Evolutionary conservation across 2,888 invertebrate species (phyloP), one percentile per base, ranked within the genome.

Genomic region (Apamea sordens): DNA sequence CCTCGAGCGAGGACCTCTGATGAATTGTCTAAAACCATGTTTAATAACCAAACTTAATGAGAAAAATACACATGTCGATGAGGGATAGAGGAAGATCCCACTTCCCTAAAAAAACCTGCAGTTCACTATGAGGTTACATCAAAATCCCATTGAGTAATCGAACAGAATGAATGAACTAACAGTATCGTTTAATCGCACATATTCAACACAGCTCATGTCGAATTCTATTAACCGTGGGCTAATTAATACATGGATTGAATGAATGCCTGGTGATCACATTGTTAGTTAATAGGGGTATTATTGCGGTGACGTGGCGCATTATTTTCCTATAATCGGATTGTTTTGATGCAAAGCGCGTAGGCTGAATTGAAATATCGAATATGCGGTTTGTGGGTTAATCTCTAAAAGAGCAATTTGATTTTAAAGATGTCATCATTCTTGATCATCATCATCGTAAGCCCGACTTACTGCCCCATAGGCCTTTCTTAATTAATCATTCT

Each of bases 241-340:
- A 87, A 88, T 87, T 88, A 84, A 86, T 79, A 59, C 79, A 71
- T 32, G 73, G 71, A 76, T 79, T 79, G 73, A 81, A 87, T 77
- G 77, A 84, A 84, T 84, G 71, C 75, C 67, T 79, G 73, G 76
- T 83, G 84, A 86, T 81, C 76, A 68, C 73, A 86, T 88, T 89
- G 84, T 82, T 84, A 76, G 79, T 75, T 80, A 83, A 88, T 88
- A 83, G 72, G 61, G 77, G 79, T 79, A 84, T 84, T 86, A 81
- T 77, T 79, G 76, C 47, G 74, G 76, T 81, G 73, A 83, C 69
- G 47, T 69, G 53, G 36, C 36, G 73, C 76, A 86, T 86, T 79
- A 84, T 84, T 80, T 59, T 44, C 69, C 41, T 73, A 32, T 80
- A 80, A 80, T 75, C 64, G 47, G 41, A 73, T 71, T 86, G 73